Evolutionary conservation across 2,797 vertebrate genomes (phyloP), one percentile per base, ranked within the genome.

Genomic region (Antennarius maculatus): DNA sequence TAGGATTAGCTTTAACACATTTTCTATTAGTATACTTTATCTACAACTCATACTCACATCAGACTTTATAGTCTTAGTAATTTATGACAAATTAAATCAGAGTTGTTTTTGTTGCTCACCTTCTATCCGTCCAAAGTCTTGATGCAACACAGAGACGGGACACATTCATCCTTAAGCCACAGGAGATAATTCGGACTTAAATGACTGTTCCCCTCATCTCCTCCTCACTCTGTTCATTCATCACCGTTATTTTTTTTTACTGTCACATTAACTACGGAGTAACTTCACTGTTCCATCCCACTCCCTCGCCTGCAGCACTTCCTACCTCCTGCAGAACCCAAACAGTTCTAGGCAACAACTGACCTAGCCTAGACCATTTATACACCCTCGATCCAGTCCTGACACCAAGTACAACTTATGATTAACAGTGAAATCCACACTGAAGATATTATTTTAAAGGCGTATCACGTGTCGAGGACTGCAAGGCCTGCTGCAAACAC

Each of bases 381-480:
- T 69, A 59, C 63, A 51, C 57, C 62, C 46, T 76, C 6, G 9
- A 67, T 66, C 54, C 0, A 63, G 8, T 55, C 55, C 8, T 15
- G 66, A 65, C 14, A 18, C 52, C 29, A 56, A 55, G 43, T 14
- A n/a, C 43, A 48, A 39, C 61, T 77, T 82, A 80, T 79, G 81
- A 85, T 86, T 81, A 85, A 56, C 69, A 2, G 34, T 47, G 65
- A 71, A 75, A 86, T 57, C 74, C 68, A 82, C 65, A 61, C 69
- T 82, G 75, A 61, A 64, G 52, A 69, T 70, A 49, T 62, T 67
- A 61, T 70, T 70, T 68, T 31, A 41, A 70, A 66, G 51, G 59
- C 61, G 47, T 48, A 74, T 76, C 2, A 4, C 11, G 56, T 77
- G 71, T 34, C 66, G 81, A 47, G 68, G 63, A 57, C 42, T 50